phyloP scores from a whole-genome alignment of 1,140 invertebrate genomes.

The Chrysopa pallens region DNA sequence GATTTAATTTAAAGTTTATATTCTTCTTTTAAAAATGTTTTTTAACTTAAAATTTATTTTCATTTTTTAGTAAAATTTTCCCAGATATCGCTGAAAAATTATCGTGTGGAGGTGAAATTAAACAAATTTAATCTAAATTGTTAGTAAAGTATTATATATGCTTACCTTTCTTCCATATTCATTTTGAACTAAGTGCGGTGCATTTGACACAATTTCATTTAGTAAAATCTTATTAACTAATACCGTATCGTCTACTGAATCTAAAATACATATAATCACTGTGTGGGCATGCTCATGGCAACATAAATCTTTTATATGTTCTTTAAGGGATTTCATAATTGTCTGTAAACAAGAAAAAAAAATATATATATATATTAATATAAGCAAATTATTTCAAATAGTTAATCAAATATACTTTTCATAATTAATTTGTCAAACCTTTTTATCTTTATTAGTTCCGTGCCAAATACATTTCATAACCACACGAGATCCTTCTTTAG shows the following conservation, averaged over 20 bases:
- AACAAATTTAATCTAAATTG: too few species aligned
- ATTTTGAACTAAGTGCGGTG: constrained; percentile 49
- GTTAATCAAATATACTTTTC: neutral
- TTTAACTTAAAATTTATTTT: too few species aligned
- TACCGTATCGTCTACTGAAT: constrained; percentile 85
- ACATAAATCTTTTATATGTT: constrained; percentile 59
- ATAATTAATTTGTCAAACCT: constrained; percentile 24
- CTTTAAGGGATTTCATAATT: constrained; percentile 69
- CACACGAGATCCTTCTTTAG: constrained; percentile 60
- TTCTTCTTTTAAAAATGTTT: too few species aligned
- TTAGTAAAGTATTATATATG: too few species aligned
- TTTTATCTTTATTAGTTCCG: constrained; percentile 58
- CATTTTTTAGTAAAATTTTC: too few species aligned
- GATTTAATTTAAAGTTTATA: too few species aligned
- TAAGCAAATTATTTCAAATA: constrained; percentile 2
- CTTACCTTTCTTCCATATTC: constrained; percentile 51
- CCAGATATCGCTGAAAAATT: too few species aligned
- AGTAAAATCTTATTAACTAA: constrained; percentile 69
- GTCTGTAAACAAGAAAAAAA: constrained; percentile 22
- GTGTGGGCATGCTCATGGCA: constrained; percentile 75
- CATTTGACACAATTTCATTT: constrained; percentile 49
- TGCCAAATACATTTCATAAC: constrained; percentile 75
- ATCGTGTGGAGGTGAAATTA: too few species aligned
- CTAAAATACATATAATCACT: constrained; percentile 66
- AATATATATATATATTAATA: constrained; percentile 1